Evolutionary conservation across 2,888 invertebrate genomes (phyloP), one percentile per base, ranked within the genome.

Genomic region (Nasonia oneida): DNA sequence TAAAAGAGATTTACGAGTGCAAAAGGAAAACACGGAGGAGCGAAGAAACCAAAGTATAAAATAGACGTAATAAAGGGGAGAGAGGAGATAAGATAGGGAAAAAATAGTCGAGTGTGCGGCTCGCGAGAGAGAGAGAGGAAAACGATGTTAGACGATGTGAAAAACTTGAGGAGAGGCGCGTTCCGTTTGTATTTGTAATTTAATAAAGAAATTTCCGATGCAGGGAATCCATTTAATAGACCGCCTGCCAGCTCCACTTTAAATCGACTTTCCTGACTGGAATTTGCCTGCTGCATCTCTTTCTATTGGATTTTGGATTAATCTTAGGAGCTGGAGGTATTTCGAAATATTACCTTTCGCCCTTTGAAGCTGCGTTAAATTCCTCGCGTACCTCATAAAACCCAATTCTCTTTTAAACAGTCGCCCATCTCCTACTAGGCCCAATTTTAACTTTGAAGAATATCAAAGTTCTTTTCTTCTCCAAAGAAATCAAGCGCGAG

Each of bases 1-100:
- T 84, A 84, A 84, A 84, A 71, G 81, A 47, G 84, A 80, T 84
- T 80, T 84, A 83, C 82, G 82, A 81, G 50, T 42, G n/a, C 4
- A 74, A 78, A 83, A 76, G 50, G 29, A 57, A 57, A 57, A 74
- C 29, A 75, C 8, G 8, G 37, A 47, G 57, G 77, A 70, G 70
- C 50, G 70, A 73, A 79, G 76, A 83, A 83, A 70, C 83, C 57
- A 57, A 83, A 83, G 83, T 70, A 76, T 77, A 83, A 77, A 83
- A 77, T 70, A 83, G 75, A 76, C 74, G 67, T 67, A 82, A 81
- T 82, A 82, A 82, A 82, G 67, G 75, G 23, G 37, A 18, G 61
- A 33, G 23, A 75, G 47, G 61, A 50, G 74, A 64, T 47, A 73
- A 33, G 47, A 15, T n/a, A 75, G 29, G 6, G 14, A 57, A 37